These are phyloP conservation scores for Aix galericulata DNA, from an alignment of 2,113 vertebrate species.

Conservation along the genomic window DNA sequence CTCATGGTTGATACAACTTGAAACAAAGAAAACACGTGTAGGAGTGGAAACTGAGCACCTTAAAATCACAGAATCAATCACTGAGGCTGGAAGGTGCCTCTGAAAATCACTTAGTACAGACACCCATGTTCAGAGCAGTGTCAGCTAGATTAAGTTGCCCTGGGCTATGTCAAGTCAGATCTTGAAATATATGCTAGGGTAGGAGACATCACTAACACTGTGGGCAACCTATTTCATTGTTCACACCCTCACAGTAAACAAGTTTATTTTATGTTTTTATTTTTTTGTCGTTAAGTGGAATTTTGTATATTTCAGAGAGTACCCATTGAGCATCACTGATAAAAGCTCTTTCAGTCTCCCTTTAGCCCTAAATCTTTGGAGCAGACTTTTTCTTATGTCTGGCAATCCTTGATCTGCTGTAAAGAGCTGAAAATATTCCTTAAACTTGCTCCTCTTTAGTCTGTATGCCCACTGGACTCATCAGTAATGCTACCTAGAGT, in stretches of 20 bases:
- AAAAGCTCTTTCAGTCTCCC: neutral
- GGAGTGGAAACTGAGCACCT: neutral
- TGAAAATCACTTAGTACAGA: neutral
- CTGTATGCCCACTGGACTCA: neutral
- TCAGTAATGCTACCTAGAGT: neutral
- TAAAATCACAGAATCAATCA: neutral
- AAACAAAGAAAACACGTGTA: neutral
- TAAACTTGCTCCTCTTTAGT: neutral
- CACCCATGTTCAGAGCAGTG: no score
- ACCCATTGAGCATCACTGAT: neutral
- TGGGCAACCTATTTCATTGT: neutral
- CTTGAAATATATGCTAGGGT: neutral
- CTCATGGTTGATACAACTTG: neutral
- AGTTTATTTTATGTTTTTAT: no score
- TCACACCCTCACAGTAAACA: neutral
- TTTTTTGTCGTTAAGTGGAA: neutral
- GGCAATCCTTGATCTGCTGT: neutral
- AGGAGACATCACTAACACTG: neutral
- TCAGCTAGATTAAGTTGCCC: rapidly evolving
- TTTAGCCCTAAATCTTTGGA: neutral
- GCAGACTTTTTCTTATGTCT: neutral
- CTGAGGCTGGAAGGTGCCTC: neutral
- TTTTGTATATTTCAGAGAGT: neutral
- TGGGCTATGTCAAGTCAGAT: neutral
- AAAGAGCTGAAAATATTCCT: neutral